phyloP scores from a whole-genome alignment of 2,113 vertebrate species.

The Archocentrus centrarchus region DNA sequence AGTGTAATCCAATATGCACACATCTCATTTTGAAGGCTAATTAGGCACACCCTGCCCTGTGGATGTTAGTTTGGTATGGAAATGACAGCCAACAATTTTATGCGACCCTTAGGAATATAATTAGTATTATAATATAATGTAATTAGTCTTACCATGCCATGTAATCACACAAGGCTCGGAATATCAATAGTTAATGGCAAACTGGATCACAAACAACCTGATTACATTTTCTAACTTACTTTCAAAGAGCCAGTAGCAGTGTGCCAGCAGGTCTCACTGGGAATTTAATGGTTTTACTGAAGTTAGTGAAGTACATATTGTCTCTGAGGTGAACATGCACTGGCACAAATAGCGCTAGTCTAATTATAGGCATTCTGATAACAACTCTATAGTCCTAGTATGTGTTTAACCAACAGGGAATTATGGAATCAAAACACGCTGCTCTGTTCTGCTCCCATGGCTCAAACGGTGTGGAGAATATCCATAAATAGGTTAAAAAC shows the following conservation, averaged over 20 bases:
- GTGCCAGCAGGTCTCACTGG: slow-evolving; percentile 59
- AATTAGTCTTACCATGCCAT: slow-evolving; percentile 60
- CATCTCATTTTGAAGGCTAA: slow-evolving; percentile 51
- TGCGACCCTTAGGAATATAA: slow-evolving; percentile 61
- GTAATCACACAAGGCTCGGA: slow-evolving; percentile 40
- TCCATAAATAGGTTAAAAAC: background rate
- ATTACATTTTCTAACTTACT: slow-evolving; percentile 64
- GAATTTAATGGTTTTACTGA: slow-evolving; percentile 62
- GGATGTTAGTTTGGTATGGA: slow-evolving; percentile 63
- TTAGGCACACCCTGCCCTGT: slow-evolving; percentile 54
- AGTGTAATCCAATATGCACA: slow-evolving; percentile 45
- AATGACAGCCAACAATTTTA: slow-evolving; percentile 66
- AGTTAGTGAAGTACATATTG: slow-evolving; percentile 64
- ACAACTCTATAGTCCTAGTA: slow-evolving; percentile 18
- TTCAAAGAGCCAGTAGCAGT: slow-evolving; percentile 62
- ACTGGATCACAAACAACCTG: slow-evolving; percentile 71
- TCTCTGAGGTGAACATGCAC: slow-evolving; percentile 52
- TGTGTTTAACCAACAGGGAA: slow-evolving; percentile 40
- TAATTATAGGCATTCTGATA: slow-evolving; percentile 58
- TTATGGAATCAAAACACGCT: background rate
- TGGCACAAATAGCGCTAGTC: slow-evolving; percentile 18
- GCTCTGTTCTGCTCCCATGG: background rate
- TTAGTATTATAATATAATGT: slow-evolving; percentile 70
- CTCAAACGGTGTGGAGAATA: background rate
- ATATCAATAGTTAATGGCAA: slow-evolving; percentile 70